Evolutionary conservation across 2,113 vertebrate species (phyloP), one percentile per base, ranked within the genome.

Genomic region (Irena cyanogastra): DNA sequence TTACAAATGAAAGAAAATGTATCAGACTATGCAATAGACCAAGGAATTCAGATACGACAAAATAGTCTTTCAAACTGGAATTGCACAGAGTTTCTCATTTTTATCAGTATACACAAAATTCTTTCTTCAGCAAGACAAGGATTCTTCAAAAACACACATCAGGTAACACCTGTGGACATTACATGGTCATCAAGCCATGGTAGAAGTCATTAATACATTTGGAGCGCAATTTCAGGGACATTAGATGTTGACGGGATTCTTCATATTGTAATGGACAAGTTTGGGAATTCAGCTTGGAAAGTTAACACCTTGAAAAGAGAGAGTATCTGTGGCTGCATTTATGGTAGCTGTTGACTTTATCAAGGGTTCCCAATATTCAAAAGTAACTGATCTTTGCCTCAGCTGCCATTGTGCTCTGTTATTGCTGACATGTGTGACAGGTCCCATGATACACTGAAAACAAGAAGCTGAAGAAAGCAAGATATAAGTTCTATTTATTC

Each of bases 361-460:
- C 37, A 69, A 1, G 9, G 21, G 10, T 52, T 89, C 20, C 50
- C 37, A 68, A 24, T 31, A 79, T 21, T 50, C 30, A 47, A 61
- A 79, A 31, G 12, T 26, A 70, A 54, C 13, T 63, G 52, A 13
- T 78, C 10, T 33, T 70, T 54, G 17, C 33, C 27, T 84, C 45
- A 33, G 2, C n/a, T 83, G 33, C 27, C 19, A 7, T 15, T 76
- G 44, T 47, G 27, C 26, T 70, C n/a, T 54, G 61, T 37, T 54
- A 24, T 30, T 72, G 27, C 60, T 12, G 11, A 47, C 0, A 0
- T 52, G 24, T 4, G 8, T 56, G 42, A 52, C 37, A 64, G 3
- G 37, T 49, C 17, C 31, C 68, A 60, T 9, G 24, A 79, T 69
- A 33, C 24, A 52, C 7, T 7, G 10, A 66, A 83, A 57, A 27